Conservation (phyloP, 2,888 invertebrate genomes). For the Drosophila paranaensis region DNA sequence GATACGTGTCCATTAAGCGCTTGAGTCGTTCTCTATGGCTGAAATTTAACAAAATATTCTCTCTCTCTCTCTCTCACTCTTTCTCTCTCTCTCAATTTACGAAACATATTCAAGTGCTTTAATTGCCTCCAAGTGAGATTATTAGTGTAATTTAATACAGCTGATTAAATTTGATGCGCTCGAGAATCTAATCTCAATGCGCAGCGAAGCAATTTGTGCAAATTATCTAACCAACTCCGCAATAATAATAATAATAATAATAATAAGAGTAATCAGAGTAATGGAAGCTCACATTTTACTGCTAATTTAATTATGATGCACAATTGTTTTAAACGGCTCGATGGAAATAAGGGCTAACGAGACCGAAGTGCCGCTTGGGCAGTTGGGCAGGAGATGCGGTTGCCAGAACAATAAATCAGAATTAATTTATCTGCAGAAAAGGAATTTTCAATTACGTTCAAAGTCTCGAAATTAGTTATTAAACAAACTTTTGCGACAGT, state of each 20-base stretch:
- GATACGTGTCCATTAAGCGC: slow-evolving; percentile 11
- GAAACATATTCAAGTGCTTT: not conserved
- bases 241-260: not conserved
- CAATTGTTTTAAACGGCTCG: slow-evolving; percentile 51
- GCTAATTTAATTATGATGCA: slow-evolving; percentile 50
- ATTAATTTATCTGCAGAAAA: slow-evolving; percentile 53
- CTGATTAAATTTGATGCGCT: not conserved
- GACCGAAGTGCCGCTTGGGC: slow-evolving; percentile 23
- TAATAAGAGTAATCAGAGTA: slow-evolving; percentile 20
- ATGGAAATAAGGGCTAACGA: slow-evolving; percentile 14
- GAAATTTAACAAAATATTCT: not conserved
- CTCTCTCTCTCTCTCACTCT: too few species aligned
- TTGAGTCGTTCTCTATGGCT: not conserved
- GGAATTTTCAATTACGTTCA: slow-evolving; percentile 74
- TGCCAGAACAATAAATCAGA: slow-evolving; percentile 62
- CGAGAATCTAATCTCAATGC: not conserved
- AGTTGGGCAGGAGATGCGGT: slow-evolving; percentile 27
- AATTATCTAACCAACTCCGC: slow-evolving; percentile 2
- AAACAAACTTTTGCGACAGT: slow-evolving; percentile 51
- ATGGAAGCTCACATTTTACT: slow-evolving; percentile 35
- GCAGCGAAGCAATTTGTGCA: slow-evolving; percentile 13
- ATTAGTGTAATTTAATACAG: slow-evolving; percentile 5
- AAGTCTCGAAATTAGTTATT: slow-evolving; percentile 71
- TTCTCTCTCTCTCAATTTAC: not conserved
- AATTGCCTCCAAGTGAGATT: not conserved